Base-by-base conservation (phyloP, 2,113 vertebrate species). In the Stercorarius parasiticus region DNA sequence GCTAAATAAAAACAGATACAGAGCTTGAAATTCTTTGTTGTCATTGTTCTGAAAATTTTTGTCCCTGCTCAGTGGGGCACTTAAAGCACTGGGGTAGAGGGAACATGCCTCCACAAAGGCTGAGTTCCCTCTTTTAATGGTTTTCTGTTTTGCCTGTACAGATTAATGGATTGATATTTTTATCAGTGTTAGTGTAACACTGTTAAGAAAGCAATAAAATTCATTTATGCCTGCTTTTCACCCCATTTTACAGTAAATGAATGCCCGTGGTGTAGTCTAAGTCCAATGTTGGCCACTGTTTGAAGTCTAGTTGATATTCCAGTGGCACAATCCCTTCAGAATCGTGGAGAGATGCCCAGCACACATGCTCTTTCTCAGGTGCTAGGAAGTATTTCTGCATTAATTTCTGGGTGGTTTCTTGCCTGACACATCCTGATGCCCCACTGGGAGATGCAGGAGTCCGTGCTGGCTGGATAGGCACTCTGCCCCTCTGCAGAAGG, bases 371-470 rank as follows among this genome's bases (percentile, higher is more conserved):
- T 65, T 29, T 3, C 22, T 72, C 9, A 61, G n/a, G 23, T 5
- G 3, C 26, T 40, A 8, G 23, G 5, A 78, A 74, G 23, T 6
- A 16, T 64, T 91, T 66, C 59, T 73, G 25, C 0, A 0, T 52
- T 70, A 0, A 2, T 64, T 76, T 76, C 50, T 61, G 52, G 15
- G 16, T n/a, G 23, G 3, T 29, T 70, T 65, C 23, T 70, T 50
- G 10, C 20, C 23, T 85, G 79, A 38, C 19, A 29, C 3, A 3
- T n/a, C 52, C 66, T 92, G 34, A 38, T 71, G 11, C 9, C 49
- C 16, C 26, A 0, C 30, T 53, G 40, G 16, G 12, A 83, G 45
- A 61, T 1, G 3, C 0, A 2, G 19, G 26, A 36, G 15, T 3
- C 15, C 62, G 49, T 4, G 1, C 34, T 77, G 59, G 23, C 26